Evolutionary conservation across 2,113 vertebrate genomes (phyloP).

Genomic region (Peromyscus maniculatus): DNA sequence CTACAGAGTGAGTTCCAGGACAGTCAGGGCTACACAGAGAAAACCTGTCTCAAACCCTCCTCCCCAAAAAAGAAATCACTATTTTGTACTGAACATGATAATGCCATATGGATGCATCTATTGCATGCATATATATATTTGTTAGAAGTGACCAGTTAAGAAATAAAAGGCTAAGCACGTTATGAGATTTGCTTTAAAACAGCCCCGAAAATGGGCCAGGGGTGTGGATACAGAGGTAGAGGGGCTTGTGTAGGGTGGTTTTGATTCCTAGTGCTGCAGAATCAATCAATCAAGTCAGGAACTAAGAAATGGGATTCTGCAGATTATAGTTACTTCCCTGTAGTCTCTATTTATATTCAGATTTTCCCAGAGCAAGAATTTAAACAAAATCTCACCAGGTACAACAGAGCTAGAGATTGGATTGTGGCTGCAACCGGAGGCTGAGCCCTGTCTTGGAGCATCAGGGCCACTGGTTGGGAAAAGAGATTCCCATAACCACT

Average conservation of each 20-base stretch:
- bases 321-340: neutral
- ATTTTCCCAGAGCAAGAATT: neutral
- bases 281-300: neutral
- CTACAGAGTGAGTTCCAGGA: too few relatives aligned
- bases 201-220: neutral
- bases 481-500: neutral
- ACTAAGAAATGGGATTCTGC: neutral
- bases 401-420: neutral
- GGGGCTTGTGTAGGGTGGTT: neutral
- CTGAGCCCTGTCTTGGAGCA: neutral
- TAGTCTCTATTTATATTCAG: neutral
- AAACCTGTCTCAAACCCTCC: too few relatives aligned
- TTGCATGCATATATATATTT: neutral
- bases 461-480: neutral
- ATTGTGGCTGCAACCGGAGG: neutral
- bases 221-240: neutral
- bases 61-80: neutral
- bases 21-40: too few relatives aligned
- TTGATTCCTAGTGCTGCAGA: neutral
- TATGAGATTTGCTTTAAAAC: constrained; percentile 52
- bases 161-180: neutral
- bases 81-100: neutral
- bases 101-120: neutral
- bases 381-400: neutral
- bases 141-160: neutral